Conservation (phyloP, 1,140 invertebrate genomes). For the Acromyrmex heyeri region DNA sequence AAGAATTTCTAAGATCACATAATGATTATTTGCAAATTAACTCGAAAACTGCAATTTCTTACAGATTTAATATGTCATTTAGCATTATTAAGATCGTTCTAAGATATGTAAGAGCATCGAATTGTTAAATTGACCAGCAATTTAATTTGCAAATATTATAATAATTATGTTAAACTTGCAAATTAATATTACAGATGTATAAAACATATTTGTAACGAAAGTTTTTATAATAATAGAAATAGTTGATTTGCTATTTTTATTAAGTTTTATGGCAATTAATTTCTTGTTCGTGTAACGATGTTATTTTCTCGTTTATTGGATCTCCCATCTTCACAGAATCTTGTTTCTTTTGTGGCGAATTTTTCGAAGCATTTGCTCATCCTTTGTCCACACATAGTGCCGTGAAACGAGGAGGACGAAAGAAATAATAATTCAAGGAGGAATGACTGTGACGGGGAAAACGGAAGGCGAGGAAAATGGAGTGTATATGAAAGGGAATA, state of each 20-base stretch:
- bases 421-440: conserved; percentile 46
- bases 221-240: neutral
- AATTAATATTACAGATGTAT: neutral
- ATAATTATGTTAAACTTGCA: neutral
- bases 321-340: neutral
- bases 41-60: no score
- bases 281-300: neutral
- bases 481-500: conserved; percentile 9
- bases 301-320: neutral
- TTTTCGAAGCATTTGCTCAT: conserved; percentile 4
- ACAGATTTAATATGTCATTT: no score
- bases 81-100: no score
- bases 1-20: no score
- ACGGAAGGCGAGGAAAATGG: conserved; percentile 34
- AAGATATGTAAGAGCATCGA: no score
- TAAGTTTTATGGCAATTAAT: neutral
- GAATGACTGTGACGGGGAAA: conserved; percentile 10
- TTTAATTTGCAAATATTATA: neutral
- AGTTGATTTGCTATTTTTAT: neutral
- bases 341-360: conserved; percentile 5
- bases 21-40: no score
- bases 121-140: no score
- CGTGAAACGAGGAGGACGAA: conserved; percentile 21
- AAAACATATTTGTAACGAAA: neutral
- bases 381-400: neutral